phyloP scores from a whole-genome alignment of 2,888 invertebrate species.

The Trisateles emortualis region DNA sequence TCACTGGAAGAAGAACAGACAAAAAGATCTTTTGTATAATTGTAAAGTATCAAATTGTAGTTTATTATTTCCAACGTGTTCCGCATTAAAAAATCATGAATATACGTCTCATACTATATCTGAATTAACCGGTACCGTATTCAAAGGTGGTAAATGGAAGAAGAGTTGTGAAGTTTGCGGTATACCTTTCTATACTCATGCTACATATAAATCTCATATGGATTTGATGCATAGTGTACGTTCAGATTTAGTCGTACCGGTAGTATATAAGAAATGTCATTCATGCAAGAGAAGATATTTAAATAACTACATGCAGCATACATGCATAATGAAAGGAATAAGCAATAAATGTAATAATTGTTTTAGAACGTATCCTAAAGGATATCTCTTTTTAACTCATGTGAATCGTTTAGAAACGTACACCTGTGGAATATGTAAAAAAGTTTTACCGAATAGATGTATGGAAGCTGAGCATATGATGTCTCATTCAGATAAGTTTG shows the following conservation, averaged over 20 bases:
- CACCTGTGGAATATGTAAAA: constrained; percentile 50
- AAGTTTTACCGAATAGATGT: constrained; percentile 39
- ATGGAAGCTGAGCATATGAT: constrained; percentile 55
- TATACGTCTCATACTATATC: background rate
- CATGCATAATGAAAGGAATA: background rate
- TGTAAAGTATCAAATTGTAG: constrained; percentile 40
- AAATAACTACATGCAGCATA: background rate
- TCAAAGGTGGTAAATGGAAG: background rate
- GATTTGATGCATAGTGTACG: constrained; percentile 48
- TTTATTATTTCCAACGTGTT: constrained; percentile 42
- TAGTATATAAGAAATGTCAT: constrained; percentile 18
- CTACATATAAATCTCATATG: constrained; percentile 43
- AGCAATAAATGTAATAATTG: constrained; percentile 45
- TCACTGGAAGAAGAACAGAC: background rate
- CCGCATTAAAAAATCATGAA: constrained; percentile 9
- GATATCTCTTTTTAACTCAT: constrained; percentile 32
- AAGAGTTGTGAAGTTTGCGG: constrained; percentile 5
- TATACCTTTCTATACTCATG: background rate
- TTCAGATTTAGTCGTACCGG: constrained; percentile 50
- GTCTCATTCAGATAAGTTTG: constrained; percentile 50
- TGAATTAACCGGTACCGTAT: background rate
- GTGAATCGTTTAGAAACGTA: background rate
- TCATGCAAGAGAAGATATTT: constrained; percentile 15
- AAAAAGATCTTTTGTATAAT: constrained; percentile 17
- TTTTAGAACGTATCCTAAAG: constrained; percentile 39